These are phyloP conservation scores for Meloidogyne floridensis DNA, from an alignment of 1,140 invertebrate genomes.

Conservation along the genomic window DNA sequence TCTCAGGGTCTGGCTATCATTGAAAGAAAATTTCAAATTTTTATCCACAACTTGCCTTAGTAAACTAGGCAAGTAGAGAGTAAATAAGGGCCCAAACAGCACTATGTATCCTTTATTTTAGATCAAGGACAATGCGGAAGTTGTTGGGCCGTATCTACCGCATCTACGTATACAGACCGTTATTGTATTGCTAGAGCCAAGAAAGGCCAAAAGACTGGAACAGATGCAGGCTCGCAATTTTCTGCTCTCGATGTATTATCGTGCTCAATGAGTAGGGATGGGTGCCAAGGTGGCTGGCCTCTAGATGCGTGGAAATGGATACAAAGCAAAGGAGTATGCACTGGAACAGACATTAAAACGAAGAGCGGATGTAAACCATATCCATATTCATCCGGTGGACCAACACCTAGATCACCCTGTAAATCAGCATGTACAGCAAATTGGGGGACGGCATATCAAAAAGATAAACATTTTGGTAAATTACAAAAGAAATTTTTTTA, in stretches of 20 bases:
- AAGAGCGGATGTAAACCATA: slow-evolving; percentile 26
- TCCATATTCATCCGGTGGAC: slow-evolving; percentile 4
- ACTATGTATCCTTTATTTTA: no score
- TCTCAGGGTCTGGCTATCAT: no score
- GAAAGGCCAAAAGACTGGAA: slow-evolving; percentile 65
- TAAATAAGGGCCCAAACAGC: no score
- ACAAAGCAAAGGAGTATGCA: slow-evolving; percentile 8
- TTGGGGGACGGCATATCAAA: no score
- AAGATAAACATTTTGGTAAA: no score
- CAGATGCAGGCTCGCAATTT: not conserved
- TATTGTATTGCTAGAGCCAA: slow-evolving; percentile 24
- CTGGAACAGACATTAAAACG: slow-evolving; percentile 13
- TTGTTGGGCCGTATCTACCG: slow-evolving; percentile 29
- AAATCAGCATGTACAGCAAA: no score
- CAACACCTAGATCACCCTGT: no score
- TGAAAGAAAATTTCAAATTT: no score
- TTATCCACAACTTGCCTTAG: no score
- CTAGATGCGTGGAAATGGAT: slow-evolving; percentile 25
- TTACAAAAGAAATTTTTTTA: no score
- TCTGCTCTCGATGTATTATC: slow-evolving; percentile 17
- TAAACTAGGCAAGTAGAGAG: no score
- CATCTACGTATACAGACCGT: slow-evolving; percentile 13
- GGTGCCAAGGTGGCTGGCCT: slow-evolving; percentile 26
- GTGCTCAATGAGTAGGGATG: not conserved
- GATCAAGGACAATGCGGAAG: slow-evolving; percentile 15